phyloP scores from a whole-genome alignment of 2,113 vertebrate genomes.

The Meriones unguiculatus region DNA sequence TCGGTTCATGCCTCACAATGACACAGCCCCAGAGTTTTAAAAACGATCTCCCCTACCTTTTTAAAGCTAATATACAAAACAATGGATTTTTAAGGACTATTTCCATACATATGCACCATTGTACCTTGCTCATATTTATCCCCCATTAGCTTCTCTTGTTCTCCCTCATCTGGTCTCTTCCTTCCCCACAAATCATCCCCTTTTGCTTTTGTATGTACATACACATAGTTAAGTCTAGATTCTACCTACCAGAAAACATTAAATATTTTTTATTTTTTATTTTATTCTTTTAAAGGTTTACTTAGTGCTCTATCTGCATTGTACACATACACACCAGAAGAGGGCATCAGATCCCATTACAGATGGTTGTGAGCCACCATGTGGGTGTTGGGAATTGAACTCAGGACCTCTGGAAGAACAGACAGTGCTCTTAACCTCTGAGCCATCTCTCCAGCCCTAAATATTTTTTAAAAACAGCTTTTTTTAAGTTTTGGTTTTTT shows the following conservation, averaged over 20 bases:
- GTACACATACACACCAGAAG: too few relatives aligned
- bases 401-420: too few relatives aligned
- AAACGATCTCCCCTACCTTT: background rate
- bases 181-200: background rate
- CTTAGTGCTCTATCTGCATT: too few relatives aligned
- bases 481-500: background rate
- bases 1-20: background rate
- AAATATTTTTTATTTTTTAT: background rate
- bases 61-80: background rate
- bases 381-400: too few relatives aligned
- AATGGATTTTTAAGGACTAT: background rate
- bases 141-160: background rate
- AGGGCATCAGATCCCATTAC: too few relatives aligned
- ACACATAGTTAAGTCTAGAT: background rate
- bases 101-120: background rate
- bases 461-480: background rate
- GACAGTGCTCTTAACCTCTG: too few relatives aligned
- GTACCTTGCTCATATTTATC: background rate
- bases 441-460: too few relatives aligned
- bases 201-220: background rate
- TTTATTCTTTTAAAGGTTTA: too few relatives aligned
- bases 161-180: background rate
- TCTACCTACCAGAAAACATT: background rate
- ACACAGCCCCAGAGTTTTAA: slow-evolving; percentile 29
- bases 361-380: too few relatives aligned